phyloP scores from a whole-genome alignment of 2,113 vertebrate genomes.

The Oreochromis niloticus region DNA sequence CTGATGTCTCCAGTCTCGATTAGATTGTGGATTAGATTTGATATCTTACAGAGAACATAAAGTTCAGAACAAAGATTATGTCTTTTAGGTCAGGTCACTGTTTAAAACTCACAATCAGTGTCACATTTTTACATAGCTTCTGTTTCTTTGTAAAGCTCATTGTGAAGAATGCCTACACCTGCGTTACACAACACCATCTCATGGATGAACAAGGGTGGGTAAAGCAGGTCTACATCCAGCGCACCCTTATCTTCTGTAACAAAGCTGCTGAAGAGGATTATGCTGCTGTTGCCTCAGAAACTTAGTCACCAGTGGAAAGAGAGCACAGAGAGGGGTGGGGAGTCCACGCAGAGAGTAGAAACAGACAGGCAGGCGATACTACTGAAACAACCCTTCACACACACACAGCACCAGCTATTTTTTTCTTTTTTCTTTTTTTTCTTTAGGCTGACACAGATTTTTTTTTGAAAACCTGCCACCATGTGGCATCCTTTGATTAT shows the following conservation, averaged over 20 bases:
- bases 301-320: conserved; percentile 47
- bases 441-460: conserved; percentile 10
- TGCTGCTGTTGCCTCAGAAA: conserved; percentile 46
- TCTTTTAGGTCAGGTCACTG: neutral
- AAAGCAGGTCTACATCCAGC: conserved; percentile 34
- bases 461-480: neutral
- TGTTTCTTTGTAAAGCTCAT: neutral
- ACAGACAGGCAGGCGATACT: neutral
- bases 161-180: neutral
- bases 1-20: conserved; percentile 48
- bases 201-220: neutral
- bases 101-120: neutral
- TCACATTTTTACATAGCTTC: neutral
- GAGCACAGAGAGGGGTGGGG: conserved; percentile 23
- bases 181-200: conserved; percentile 4
- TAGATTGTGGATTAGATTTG: conserved; percentile 49
- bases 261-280: conserved; percentile 70
- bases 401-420: neutral
- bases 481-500: conserved; percentile 70
- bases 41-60: conserved; percentile 26
- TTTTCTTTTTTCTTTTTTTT: neutral
- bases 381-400: neutral
- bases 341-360: neutral
- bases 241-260: conserved; percentile 53
- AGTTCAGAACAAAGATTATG: conserved; percentile 33